A percentile compares a stretch with the other conserved stretches of the same genome.
Conservation (phyloP, 2,113 vertebrate species). For the Excalfactoria chinensis region DNA sequence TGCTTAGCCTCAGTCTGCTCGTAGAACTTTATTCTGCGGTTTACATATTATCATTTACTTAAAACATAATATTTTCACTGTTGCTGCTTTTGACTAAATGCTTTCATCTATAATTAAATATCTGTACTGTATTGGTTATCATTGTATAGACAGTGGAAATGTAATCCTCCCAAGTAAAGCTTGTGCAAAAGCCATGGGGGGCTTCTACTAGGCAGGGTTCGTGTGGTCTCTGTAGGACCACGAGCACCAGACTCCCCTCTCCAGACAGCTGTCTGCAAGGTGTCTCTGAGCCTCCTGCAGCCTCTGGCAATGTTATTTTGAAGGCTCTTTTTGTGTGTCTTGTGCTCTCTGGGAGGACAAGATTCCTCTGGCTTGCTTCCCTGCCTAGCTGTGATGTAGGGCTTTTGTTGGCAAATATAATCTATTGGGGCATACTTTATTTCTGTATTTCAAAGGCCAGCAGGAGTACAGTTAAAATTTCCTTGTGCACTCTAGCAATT, state of each 20-base stretch:
- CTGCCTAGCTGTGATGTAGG: background rate
- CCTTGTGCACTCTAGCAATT: background rate
- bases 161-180: background rate
- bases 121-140: background rate
- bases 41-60: background rate
- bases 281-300: background rate
- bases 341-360: background rate
- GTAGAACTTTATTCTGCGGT: background rate
- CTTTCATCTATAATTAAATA: background rate
- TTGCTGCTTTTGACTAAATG: background rate
- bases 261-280: background rate
- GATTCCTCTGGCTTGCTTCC: background rate
- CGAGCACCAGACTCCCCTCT: background rate
- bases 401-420: background rate
- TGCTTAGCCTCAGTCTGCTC: background rate
- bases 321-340: background rate
- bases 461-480: constrained; percentile 35
- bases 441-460: constrained; percentile 39
- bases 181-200: background rate
- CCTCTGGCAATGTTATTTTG: background rate
- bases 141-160: background rate
- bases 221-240: background rate
- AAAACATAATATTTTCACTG: background rate
- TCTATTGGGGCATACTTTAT: background rate
- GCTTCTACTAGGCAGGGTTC: background rate